Conservation (phyloP, 2,797 vertebrate genomes). For the Synanceia verrucosa region DNA sequence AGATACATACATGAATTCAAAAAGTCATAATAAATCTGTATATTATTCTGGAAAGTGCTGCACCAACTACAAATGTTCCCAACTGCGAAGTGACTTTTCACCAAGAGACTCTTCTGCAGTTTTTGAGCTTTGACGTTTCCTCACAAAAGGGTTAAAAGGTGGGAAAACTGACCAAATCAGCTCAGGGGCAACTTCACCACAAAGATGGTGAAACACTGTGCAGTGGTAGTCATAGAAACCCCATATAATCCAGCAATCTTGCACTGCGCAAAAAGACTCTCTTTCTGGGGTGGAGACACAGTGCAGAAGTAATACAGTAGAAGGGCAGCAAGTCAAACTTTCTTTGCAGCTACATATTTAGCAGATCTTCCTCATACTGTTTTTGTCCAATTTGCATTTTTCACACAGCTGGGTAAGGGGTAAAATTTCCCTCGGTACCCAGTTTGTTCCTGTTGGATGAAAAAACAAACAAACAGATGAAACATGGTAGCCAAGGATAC, state of each 20-base stretch:
- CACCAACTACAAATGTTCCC: slow-evolving; percentile 29
- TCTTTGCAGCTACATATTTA: slow-evolving; percentile 46
- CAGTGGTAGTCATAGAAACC: slow-evolving; percentile 13
- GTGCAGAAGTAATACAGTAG: slow-evolving; percentile 39
- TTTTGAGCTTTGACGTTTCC: slow-evolving; percentile 19
- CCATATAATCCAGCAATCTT: neutral
- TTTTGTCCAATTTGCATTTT: slow-evolving; percentile 19
- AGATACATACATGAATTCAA: slow-evolving; percentile 64
- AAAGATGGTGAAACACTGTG: slow-evolving; percentile 47
- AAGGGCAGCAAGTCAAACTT: slow-evolving; percentile 36
- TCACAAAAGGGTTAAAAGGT: neutral
- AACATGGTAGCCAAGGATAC: neutral
- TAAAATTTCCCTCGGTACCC: slow-evolving; percentile 7
- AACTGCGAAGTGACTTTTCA: slow-evolving; percentile 30
- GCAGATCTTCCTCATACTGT: slow-evolving; percentile 14
- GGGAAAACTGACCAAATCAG: slow-evolving; percentile 22
- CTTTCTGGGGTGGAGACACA: slow-evolving; percentile 22
- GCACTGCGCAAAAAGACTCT: slow-evolving; percentile 5
- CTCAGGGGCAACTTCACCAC: slow-evolving; percentile 21
- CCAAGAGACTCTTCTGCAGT: slow-evolving; percentile 13
- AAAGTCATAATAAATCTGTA: slow-evolving; percentile 67
- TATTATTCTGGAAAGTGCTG: slow-evolving; percentile 42
- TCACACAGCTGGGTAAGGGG: slow-evolving; percentile 27
- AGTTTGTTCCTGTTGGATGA: slow-evolving; percentile 1
- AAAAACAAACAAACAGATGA: neutral